Percentiles rank a stretch among this genome's conserved stretches.
These are phyloP conservation scores for Nothoprocta pentlandii DNA, from an alignment of 2,113 vertebrate species.

Conservation along the genomic window DNA sequence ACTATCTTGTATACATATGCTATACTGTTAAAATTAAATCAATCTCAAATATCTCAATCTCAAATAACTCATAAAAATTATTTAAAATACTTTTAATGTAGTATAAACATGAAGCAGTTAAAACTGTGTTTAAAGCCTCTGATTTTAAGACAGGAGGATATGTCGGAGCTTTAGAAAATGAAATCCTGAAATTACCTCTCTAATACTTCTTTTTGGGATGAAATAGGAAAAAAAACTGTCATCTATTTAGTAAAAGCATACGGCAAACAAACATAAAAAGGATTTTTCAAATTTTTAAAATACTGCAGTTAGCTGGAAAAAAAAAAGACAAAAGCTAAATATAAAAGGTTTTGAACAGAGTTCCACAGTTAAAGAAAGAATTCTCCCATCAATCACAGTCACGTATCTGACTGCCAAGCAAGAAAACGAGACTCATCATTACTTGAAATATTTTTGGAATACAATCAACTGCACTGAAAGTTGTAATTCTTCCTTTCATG, in stretches of 20 bases:
- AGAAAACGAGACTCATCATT: not conserved
- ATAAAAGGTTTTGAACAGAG: not conserved
- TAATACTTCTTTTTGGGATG: not conserved
- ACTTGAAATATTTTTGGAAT: not conserved
- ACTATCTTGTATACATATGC: not conserved
- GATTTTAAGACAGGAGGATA: not conserved
- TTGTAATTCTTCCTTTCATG: not conserved
- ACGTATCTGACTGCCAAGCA: not conserved
- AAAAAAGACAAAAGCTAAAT: not conserved
- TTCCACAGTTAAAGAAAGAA: not conserved
- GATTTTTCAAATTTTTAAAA: too few species aligned
- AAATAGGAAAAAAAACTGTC: not conserved
- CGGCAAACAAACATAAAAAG: too few species aligned
- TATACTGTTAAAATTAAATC: not conserved
- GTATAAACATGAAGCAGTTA: not conserved
- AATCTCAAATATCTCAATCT: not conserved
- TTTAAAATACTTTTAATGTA: not conserved
- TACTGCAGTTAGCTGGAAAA: too few species aligned
- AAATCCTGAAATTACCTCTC: not conserved
- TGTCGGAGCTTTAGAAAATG: not conserved
- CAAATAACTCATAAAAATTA: not conserved
- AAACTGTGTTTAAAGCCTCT: not conserved
- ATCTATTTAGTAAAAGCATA: too few species aligned
- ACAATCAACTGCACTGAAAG: not conserved
- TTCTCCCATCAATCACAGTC: not conserved